phyloP scores from a whole-genome alignment of 1,140 invertebrate genomes.

The Cydia fagiglandana region DNA sequence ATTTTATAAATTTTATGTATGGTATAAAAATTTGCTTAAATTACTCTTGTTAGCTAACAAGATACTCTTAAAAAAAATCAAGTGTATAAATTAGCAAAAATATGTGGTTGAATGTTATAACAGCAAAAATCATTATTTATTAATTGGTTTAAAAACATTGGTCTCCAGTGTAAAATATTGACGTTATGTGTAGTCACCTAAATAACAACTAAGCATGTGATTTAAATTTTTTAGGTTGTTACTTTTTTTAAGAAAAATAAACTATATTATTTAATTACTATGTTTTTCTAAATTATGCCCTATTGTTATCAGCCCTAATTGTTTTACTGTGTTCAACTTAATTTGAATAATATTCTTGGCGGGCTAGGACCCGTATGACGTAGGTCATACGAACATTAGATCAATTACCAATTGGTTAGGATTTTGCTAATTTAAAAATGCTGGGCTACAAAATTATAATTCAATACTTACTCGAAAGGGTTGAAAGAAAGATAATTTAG shows the following conservation, averaged over 20 bases:
- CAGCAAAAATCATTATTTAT: neutral
- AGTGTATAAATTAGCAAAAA: no score
- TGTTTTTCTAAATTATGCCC: neutral
- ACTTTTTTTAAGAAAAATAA: conserved; percentile 29
- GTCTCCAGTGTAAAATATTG: neutral
- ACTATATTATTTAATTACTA: conserved; percentile 22
- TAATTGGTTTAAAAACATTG: neutral
- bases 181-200: neutral
- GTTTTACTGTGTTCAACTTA: no score
- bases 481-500: neutral
- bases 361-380: no score
- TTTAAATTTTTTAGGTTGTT: conserved; percentile 16
- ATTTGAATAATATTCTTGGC: no score
- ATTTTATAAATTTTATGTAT: neutral
- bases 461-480: neutral
- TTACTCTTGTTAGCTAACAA: neutral
- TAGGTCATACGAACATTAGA: neutral
- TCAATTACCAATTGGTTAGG: neutral
- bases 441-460: neutral
- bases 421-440: neutral
- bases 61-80: neutral
- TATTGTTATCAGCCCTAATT: neutral
- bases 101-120: neutral
- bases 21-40: neutral
- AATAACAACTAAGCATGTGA: conserved; percentile 2